A percentile compares a stretch with the other conserved stretches of the same genome.
These are phyloP conservation scores for Ctenosaura bakeri DNA, from an alignment of 2,797 vertebrate species.

Conservation along the genomic window DNA sequence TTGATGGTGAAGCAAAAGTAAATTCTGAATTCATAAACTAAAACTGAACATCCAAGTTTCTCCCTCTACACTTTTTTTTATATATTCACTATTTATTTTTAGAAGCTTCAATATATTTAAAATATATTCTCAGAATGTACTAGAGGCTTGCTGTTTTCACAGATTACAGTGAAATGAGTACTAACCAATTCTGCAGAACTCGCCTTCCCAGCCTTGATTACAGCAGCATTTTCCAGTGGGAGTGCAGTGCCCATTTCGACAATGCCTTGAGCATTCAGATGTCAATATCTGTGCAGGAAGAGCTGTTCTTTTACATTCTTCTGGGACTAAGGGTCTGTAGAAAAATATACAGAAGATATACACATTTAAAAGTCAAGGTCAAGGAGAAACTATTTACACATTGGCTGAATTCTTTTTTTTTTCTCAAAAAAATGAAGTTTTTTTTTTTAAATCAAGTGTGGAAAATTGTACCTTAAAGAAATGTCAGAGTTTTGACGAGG, in stretches of 20 bases:
- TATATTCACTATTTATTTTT: neutral
- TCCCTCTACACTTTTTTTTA: neutral
- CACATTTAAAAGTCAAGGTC: slow-evolving; percentile 42
- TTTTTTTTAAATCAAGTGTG: slow-evolving; percentile 17
- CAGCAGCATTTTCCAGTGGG: slow-evolving; percentile 96
- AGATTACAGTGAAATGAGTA: slow-evolving; percentile 58
- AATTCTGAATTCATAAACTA: slow-evolving; percentile 8
- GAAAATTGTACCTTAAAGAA: slow-evolving; percentile 6
- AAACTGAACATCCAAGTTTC: neutral
- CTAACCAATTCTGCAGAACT: slow-evolving; percentile 94
- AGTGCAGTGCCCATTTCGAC: slow-evolving; percentile 95
- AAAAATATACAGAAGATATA: slow-evolving; percentile 47
- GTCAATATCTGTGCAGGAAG: slow-evolving; percentile 90
- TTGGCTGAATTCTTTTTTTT: neutral
- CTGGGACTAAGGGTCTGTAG: slow-evolving; percentile 89
- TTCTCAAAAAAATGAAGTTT: slow-evolving; percentile 29
- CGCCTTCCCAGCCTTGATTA: slow-evolving; percentile 95
- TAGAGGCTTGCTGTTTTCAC: slow-evolving; percentile 32
- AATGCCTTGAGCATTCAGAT: slow-evolving; percentile 93
- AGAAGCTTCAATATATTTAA: slow-evolving; percentile 6
- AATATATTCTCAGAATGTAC: slow-evolving; percentile 41
- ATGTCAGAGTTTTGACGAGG: slow-evolving; percentile 4
- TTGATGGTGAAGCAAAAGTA: neutral
- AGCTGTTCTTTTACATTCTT: slow-evolving; percentile 91
- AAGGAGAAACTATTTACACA: slow-evolving; percentile 41